Percentiles rank a stretch among this genome's conserved stretches.
These are phyloP conservation scores for Wasmannia auropunctata DNA, from an alignment of 1,140 invertebrate genomes.

Conservation along the genomic window DNA sequence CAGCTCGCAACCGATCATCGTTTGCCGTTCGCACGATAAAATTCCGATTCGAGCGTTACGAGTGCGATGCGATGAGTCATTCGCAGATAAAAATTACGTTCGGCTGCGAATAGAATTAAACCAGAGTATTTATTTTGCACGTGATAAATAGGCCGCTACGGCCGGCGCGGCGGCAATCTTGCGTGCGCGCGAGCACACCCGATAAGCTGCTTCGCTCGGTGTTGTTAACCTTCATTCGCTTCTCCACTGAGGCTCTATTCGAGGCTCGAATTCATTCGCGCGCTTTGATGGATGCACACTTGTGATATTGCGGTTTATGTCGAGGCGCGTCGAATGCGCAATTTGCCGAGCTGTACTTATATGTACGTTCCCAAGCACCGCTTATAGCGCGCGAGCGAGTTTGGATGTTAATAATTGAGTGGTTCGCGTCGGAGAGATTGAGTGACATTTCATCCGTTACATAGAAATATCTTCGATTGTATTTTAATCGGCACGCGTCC, in stretches of 20 bases:
- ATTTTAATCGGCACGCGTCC: neutral
- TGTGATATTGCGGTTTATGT: constrained; percentile 8
- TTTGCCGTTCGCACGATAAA: constrained; percentile 18
- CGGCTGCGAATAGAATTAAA: constrained; percentile 41
- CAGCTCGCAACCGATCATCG: neutral
- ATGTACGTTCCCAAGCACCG: neutral
- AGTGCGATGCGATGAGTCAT: constrained; percentile 29
- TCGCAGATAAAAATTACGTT: constrained; percentile 45
- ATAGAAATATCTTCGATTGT: neutral
- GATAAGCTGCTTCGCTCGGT: constrained; percentile 28
- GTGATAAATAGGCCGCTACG: constrained; percentile 42
- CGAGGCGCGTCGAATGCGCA: neutral
- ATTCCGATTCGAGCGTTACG: constrained; percentile 32
- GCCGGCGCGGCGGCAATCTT: constrained; percentile 10
- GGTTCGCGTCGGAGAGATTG: neutral
- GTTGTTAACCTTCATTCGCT: constrained; percentile 38
- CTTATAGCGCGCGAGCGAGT: neutral
- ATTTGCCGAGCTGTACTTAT: neutral
- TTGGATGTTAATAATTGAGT: neutral
- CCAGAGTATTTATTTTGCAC: constrained; percentile 38
- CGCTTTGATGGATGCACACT: constrained; percentile 1
- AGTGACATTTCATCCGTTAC: neutral
- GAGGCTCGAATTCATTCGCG: constrained; percentile 3
- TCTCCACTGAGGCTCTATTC: constrained; percentile 7
- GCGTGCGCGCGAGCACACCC: neutral